phyloP scores from a whole-genome alignment of 2,888 invertebrate genomes.

The Orthosia incerta region DNA sequence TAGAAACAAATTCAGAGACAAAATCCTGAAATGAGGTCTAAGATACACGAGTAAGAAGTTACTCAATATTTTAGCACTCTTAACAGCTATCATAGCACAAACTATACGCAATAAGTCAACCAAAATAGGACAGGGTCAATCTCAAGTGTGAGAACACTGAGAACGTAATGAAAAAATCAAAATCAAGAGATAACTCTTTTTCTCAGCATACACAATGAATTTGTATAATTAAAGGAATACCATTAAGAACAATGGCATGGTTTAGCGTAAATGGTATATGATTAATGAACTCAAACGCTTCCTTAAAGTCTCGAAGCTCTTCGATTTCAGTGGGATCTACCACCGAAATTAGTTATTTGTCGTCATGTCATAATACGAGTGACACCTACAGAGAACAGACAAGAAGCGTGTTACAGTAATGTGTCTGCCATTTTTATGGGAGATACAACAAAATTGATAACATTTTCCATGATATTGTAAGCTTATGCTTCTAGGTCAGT shows the following conservation, averaged over 20 bases:
- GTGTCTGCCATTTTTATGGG: neutral
- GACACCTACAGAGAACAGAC: no score
- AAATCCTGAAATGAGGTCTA: constrained; percentile 1
- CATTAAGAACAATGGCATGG: constrained; percentile 37
- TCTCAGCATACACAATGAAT: constrained; percentile 66
- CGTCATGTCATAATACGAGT: neutral
- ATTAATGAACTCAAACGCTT: constrained; percentile 27
- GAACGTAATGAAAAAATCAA: constrained; percentile 71
- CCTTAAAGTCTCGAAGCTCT: constrained; percentile 2
- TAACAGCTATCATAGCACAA: constrained; percentile 63
- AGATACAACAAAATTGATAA: neutral
- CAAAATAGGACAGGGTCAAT: constrained; percentile 80
- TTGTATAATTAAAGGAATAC: constrained; percentile 56
- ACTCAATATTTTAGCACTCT: constrained; percentile 70
- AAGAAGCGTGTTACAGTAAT: neutral
- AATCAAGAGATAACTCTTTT: constrained; percentile 69
- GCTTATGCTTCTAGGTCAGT: neutral
- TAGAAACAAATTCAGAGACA: neutral
- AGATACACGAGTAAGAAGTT: constrained; percentile 13
- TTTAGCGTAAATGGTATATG: constrained; percentile 30
- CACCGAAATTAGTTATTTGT: no score
- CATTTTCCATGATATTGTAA: neutral
- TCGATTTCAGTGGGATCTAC: neutral
- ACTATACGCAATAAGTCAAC: constrained; percentile 69
- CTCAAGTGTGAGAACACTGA: constrained; percentile 84